Conservation (phyloP, 1,140 invertebrate genomes). For the Trichonephila inaurata region DNA sequence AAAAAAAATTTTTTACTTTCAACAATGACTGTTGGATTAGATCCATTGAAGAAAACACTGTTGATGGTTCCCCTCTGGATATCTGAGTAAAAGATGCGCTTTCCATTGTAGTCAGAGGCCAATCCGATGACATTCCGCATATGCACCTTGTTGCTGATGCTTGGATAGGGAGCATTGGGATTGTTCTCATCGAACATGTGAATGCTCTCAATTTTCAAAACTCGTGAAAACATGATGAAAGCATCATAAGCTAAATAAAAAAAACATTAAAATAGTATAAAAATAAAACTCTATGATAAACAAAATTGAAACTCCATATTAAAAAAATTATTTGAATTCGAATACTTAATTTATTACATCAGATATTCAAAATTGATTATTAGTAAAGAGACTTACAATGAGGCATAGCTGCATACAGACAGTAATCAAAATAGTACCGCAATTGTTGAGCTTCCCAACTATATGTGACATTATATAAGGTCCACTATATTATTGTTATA, state of each 20-base stretch:
- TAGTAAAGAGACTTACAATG: too few relatives aligned
- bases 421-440: too few relatives aligned
- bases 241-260: constrained; percentile 85
- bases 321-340: too few relatives aligned
- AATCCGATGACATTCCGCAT: constrained; percentile 93
- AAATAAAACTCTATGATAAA: too few relatives aligned
- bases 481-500: too few relatives aligned
- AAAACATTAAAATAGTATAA: constrained; percentile 21
- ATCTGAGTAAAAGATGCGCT: constrained; percentile 91
- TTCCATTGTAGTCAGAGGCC: constrained; percentile 87
- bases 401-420: too few relatives aligned
- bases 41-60: constrained; percentile 91
- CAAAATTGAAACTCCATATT: too few relatives aligned
- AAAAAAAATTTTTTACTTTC: constrained; percentile 83
- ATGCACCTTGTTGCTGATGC: constrained; percentile 86
- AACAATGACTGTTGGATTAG: constrained; percentile 86
- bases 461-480: too few relatives aligned
- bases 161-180: constrained; percentile 86
- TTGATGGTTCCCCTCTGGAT: constrained; percentile 92
- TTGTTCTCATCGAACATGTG: constrained; percentile 87
- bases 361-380: too few relatives aligned
- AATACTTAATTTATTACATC: too few relatives aligned
- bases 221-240: constrained; percentile 89
- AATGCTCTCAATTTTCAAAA: constrained; percentile 88
- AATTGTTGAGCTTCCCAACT: too few relatives aligned